These are phyloP conservation scores for Drosophila malerkotliana DNA, from an alignment of 1,140 invertebrate species.

Conservation along the genomic window DNA sequence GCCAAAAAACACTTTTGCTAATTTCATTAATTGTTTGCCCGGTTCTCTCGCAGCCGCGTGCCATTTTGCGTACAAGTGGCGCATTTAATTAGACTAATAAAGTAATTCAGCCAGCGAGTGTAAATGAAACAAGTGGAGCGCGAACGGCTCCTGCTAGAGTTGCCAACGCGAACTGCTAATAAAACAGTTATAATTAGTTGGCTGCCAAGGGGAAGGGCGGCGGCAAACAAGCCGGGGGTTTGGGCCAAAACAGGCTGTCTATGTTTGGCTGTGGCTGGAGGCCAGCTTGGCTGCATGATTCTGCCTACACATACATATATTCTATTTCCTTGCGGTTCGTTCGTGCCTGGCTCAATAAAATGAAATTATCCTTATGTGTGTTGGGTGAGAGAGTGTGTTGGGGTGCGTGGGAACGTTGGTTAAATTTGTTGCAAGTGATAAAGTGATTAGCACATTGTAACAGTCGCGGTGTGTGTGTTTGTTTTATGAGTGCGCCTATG, in stretches of 20 bases:
- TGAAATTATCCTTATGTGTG: constrained; percentile 52
- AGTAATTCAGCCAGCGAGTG: constrained; percentile 69
- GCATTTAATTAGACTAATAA: constrained; percentile 81
- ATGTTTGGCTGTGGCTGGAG: not conserved
- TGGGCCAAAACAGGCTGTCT: not conserved
- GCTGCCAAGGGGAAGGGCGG: constrained; percentile 1
- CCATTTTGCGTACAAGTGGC: constrained; percentile 69
- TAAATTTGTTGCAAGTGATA: constrained; percentile 61
- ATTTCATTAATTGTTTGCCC: constrained; percentile 77
- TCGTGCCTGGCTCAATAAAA: constrained; percentile 62
- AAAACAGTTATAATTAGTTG: constrained; percentile 78
- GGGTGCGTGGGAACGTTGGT: constrained; percentile 14
- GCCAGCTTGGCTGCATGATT: not conserved
- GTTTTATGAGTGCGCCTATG: constrained; percentile 33
- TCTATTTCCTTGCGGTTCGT: constrained; percentile 30
- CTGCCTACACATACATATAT: constrained; percentile 1
- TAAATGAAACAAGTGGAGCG: constrained; percentile 55
- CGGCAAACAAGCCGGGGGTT: not conserved
- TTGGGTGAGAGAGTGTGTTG: constrained; percentile 4
- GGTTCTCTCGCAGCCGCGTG: constrained; percentile 29
- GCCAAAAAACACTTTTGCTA: constrained; percentile 55
- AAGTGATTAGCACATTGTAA: constrained; percentile 50
- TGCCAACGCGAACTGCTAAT: constrained; percentile 55
- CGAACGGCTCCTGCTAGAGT: constrained; percentile 25
- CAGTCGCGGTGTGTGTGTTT: constrained; percentile 3